A percentile compares a stretch with the other conserved stretches of the same genome.
Conservation (phyloP, 2,888 invertebrate species). For the Muschampia plurimacula region DNA sequence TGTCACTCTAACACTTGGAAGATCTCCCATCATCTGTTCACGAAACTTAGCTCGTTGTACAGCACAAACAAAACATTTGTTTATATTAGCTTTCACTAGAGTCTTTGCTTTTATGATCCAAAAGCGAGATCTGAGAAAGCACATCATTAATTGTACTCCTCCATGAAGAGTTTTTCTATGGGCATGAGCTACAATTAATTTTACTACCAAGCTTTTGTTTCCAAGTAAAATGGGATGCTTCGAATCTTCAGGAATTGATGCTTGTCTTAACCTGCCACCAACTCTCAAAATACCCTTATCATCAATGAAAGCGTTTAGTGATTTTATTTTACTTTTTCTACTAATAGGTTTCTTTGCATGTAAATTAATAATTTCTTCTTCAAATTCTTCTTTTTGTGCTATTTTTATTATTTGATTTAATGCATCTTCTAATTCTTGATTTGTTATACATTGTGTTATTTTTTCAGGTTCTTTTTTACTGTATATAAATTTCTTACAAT, state of each 20-base stretch:
- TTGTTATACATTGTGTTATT: neutral
- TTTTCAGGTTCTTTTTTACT: neutral
- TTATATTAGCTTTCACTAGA: neutral
- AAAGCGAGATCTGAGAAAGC: constrained; percentile 39
- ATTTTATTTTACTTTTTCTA: constrained; percentile 35
- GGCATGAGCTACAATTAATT: neutral
- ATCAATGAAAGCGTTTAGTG: constrained; percentile 42
- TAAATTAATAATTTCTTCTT: neutral
- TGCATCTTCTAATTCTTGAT: constrained; percentile 5
- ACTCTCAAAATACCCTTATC: constrained; percentile 43
- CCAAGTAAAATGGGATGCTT: constrained; percentile 40
- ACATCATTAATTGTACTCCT: constrained; percentile 42
- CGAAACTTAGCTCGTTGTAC: neutral
- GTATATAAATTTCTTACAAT: neutral
- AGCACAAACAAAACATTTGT: neutral
- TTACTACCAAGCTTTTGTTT: constrained; percentile 26
- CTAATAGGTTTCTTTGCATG: constrained; percentile 7
- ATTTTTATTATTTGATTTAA: neutral
- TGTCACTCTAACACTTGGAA: neutral
- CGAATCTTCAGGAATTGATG: constrained; percentile 30
- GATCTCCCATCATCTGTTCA: neutral
- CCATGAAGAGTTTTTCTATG: constrained; percentile 42
- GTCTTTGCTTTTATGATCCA: constrained; percentile 21
- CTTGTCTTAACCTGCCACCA: constrained; percentile 45
- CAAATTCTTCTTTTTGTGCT: constrained; percentile 11